Evolutionary conservation across 2,797 vertebrate species (phyloP).

Genomic region (Oreortyx pictus): DNA sequence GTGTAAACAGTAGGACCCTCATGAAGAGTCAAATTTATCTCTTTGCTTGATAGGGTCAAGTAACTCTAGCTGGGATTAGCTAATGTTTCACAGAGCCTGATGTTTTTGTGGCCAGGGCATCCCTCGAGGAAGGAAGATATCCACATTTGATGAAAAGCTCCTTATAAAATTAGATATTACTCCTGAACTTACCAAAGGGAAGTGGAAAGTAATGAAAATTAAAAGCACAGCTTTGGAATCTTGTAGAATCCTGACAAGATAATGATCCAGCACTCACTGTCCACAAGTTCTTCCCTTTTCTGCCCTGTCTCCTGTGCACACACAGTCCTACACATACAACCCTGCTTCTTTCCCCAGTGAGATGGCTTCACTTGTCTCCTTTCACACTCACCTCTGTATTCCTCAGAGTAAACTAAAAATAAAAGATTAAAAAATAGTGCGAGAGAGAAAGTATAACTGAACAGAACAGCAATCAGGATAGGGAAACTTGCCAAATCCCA

Average conservation of each 20-base stretch:
- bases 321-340: background rate
- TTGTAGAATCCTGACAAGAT: slow-evolving; percentile 70
- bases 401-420: background rate
- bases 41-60: slow-evolving; percentile 74
- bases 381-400: background rate
- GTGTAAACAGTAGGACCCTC: slow-evolving; percentile 73
- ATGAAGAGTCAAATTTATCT: slow-evolving; percentile 77
- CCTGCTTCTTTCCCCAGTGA: background rate
- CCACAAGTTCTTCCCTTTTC: slow-evolving; percentile 40
- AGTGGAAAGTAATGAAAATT: slow-evolving; percentile 78
- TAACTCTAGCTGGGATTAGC: slow-evolving; percentile 75
- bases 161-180: slow-evolving; percentile 81
- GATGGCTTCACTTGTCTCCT: background rate
- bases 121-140: slow-evolving; percentile 75
- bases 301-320: background rate
- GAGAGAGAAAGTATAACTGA: background rate
- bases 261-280: slow-evolving; percentile 49
- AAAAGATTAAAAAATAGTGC: background rate
- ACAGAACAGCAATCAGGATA: background rate
- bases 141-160: slow-evolving; percentile 76
- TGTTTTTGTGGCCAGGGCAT: slow-evolving; percentile 75
- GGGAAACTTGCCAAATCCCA: background rate
- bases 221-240: slow-evolving; percentile 68
- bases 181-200: slow-evolving; percentile 75
- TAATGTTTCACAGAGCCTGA: slow-evolving; percentile 79